Percentiles rank a stretch among this genome's conserved stretches.
Evolutionary conservation across 2,797 vertebrate species (phyloP).

Genomic region (Cyclura pinguis): DNA sequence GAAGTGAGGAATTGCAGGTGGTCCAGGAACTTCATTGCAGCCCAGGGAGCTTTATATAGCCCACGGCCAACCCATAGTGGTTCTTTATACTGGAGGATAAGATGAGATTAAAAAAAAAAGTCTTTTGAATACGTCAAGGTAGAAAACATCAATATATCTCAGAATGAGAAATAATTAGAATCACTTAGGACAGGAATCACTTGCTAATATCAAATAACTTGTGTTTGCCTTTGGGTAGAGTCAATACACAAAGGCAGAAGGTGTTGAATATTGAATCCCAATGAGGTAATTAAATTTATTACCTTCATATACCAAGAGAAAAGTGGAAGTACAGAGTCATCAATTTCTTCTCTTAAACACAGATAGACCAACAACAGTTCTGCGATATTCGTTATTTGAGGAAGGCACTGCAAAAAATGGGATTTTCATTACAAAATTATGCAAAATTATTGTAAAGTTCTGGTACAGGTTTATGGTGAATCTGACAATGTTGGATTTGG

Average conservation of each 20-base stretch:
- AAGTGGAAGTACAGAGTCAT: not conserved
- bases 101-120: too few species aligned
- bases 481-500: too few species aligned
- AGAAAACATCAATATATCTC: not conserved
- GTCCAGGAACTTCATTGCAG: too few species aligned
- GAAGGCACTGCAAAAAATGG: too few species aligned
- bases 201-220: not conserved
- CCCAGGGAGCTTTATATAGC: too few species aligned
- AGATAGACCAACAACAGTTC: not conserved
- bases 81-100: not conserved
- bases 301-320: not conserved
- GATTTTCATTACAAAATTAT: too few species aligned
- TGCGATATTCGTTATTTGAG: too few species aligned
- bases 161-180: not conserved
- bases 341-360: not conserved
- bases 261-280: not conserved
- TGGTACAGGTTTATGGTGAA: too few species aligned
- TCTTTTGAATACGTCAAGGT: not conserved
- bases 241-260: not conserved
- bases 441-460: too few species aligned
- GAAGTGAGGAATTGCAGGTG: too few species aligned
- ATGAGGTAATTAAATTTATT: conserved; percentile 5
- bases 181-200: not conserved
- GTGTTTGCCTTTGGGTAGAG: not conserved
- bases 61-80: conserved; percentile 11